Conservation (phyloP, 2,113 vertebrate species). For the Muntiacus reevesi region DNA sequence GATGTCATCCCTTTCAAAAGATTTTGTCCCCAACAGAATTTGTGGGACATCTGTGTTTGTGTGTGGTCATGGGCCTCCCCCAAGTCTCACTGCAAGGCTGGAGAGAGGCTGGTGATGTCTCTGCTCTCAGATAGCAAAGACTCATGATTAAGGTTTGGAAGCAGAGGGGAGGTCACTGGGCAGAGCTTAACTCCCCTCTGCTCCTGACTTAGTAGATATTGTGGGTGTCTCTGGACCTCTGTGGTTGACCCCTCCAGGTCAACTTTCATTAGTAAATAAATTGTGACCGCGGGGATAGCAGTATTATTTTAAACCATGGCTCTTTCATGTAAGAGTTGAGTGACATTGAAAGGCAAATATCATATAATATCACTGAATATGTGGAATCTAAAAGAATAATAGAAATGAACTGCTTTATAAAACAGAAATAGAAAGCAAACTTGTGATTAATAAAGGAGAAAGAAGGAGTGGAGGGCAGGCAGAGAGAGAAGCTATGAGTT, state of each 20-base stretch:
- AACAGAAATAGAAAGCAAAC: background rate
- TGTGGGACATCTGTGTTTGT: slow-evolving; percentile 31
- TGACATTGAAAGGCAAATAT: background rate
- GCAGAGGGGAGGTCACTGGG: rapidly evolving
- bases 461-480: background rate
- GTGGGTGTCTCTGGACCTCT: rapidly evolving
- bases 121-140: slow-evolving; percentile 37
- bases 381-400: background rate
- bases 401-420: background rate
- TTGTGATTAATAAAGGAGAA: background rate
- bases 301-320: background rate
- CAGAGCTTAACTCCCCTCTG: background rate
- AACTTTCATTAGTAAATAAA: background rate
- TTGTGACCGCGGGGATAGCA: too few species aligned
- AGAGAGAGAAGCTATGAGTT: background rate
- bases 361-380: background rate
- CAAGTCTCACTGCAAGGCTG: slow-evolving; percentile 18
- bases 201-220: rapidly evolving
- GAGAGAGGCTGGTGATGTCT: slow-evolving; percentile 49
- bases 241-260: background rate
- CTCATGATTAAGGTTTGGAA: background rate
- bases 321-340: background rate
- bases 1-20: background rate
- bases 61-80: background rate
- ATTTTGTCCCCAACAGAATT: slow-evolving; percentile 13